Base-by-base conservation (phyloP, 2,888 invertebrate species). In the Ferrisia virgata region DNA sequence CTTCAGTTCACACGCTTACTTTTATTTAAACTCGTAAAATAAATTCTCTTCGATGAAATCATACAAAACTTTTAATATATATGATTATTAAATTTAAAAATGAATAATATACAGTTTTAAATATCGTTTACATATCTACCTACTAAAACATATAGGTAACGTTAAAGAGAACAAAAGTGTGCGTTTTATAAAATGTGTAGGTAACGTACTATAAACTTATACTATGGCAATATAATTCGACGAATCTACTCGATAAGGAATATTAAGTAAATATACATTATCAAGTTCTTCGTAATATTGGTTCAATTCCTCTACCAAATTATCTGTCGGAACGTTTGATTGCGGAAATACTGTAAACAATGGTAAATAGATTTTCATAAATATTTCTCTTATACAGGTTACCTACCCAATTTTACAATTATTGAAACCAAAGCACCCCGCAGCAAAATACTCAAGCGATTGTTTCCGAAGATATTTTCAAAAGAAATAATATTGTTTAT, bases 201-300 rank as follows among this genome's bases (percentile, higher is more conserved):
- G 36, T 8, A 36, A 8, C 8, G 36, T 36, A 36, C 5, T n/a
- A n/a, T 6, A 36, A 36, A 47, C 47, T 47, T 47, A 47, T 18
- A 47, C 47, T 47, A 64, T 13, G 13, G 72, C 2, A 33, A 72
- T 36, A 72, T 72, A 72, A 72, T 72, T 72, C 8, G 72, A 72
- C n/a, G 72, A 33, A 31, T 72, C 72, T n/a, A 36, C n/a, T 72
- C n/a, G 72, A 72, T 72, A 72, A 72, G 72, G 72, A n/a, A 72
- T 28, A 33, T 36, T 33, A 33, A 72, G 31, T 72, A 72, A 33
- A 72, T 72, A 72, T 6, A 72, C 72, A 25, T 72, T 33, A 28
- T 72, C 13, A 72, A n/a, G 72, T 36, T 33, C 33, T 72, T 72
- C 72, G 9, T 72, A 72, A 33, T 72, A 72, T 33, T 72, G 72